Percentiles rank a stretch among this genome's conserved stretches.
Evolutionary conservation across 1,140 invertebrate genomes (phyloP).

Genomic region (Dinoponera quadriceps): DNA sequence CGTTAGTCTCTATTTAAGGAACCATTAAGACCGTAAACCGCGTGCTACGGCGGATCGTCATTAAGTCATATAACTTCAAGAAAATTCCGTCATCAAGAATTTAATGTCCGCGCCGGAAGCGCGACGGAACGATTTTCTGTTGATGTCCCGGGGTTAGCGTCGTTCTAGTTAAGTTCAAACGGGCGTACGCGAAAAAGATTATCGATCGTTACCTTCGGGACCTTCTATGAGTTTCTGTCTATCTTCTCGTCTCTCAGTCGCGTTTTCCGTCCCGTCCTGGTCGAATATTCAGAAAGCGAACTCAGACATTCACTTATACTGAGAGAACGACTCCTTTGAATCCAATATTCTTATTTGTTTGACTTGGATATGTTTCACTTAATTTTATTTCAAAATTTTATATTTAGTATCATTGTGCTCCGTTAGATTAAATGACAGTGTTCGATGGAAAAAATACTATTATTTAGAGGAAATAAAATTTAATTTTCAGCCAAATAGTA

Average conservation of each 20-base stretch:
- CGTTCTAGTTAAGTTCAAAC: conserved; percentile 30
- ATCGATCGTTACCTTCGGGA: not conserved
- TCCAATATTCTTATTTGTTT: too few relatives aligned
- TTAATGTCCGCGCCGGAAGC: conserved; percentile 16
- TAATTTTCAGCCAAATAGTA: too few relatives aligned
- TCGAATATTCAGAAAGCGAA: too few relatives aligned
- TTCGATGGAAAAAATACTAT: too few relatives aligned
- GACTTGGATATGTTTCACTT: too few relatives aligned
- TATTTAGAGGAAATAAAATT: too few relatives aligned
- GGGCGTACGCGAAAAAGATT: not conserved
- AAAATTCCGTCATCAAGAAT: conserved; percentile 47
- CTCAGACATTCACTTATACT: too few relatives aligned
- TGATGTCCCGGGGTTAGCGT: not conserved
- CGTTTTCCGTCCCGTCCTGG: not conserved
- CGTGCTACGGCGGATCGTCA: conserved; percentile 15
- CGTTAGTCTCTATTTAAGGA: conserved; percentile 47
- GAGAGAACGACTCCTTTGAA: too few relatives aligned
- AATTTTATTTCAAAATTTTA: too few relatives aligned
- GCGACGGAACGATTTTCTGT: conserved; percentile 18
- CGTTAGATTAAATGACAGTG: too few relatives aligned
- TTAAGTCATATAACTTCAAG: conserved; percentile 46
- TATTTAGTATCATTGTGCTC: too few relatives aligned
- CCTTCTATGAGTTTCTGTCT: not conserved
- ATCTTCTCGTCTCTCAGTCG: too few relatives aligned
- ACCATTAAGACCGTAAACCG: conserved; percentile 21